Conservation (phyloP, 2,888 invertebrate species). For the Anagyrus pseudococci region DNA sequence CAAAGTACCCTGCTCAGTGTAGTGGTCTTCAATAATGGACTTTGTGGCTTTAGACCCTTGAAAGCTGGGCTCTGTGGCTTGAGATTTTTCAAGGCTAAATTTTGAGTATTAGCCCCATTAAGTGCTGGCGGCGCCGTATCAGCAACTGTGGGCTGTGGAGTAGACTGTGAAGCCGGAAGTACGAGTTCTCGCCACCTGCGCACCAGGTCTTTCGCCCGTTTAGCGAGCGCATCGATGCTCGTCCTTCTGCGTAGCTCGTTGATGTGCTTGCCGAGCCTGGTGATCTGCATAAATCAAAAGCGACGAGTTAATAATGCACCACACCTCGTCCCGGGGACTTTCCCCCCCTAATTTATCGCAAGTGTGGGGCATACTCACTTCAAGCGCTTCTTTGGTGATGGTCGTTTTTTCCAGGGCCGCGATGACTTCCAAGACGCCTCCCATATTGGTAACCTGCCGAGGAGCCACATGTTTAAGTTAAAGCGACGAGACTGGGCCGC, state of each 20-base stretch:
- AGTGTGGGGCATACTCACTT: constrained; percentile 74
- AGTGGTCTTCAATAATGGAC: constrained; percentile 53
- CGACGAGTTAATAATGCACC: constrained; percentile 22
- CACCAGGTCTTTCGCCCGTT: constrained; percentile 89
- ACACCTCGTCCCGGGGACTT: too few relatives aligned
- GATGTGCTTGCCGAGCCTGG: constrained; percentile 91
- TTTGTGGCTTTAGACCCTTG: constrained; percentile 54
- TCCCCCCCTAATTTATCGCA: too few relatives aligned
- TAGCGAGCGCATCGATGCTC: constrained; percentile 81
- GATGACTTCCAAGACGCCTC: constrained; percentile 91
- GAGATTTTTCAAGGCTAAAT: constrained; percentile 53
- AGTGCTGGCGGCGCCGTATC: constrained; percentile 54
- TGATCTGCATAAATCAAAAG: constrained; percentile 70
- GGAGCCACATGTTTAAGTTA: too few relatives aligned
- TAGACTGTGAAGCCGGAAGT: constrained; percentile 64
- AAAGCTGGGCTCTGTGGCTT: constrained; percentile 58
- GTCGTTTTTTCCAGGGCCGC: constrained; percentile 88
- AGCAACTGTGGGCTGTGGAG: constrained; percentile 54
- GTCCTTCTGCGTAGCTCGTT: constrained; percentile 91
- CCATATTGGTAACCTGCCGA: constrained; percentile 97
- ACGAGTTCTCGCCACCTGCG: constrained; percentile 92
- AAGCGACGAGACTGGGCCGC: too few relatives aligned
- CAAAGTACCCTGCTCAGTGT: constrained; percentile 30
- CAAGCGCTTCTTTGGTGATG: constrained; percentile 89
- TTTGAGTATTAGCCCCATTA: constrained; percentile 57